Conservation (phyloP, 1,140 invertebrate genomes). For the Cydia amplana region DNA sequence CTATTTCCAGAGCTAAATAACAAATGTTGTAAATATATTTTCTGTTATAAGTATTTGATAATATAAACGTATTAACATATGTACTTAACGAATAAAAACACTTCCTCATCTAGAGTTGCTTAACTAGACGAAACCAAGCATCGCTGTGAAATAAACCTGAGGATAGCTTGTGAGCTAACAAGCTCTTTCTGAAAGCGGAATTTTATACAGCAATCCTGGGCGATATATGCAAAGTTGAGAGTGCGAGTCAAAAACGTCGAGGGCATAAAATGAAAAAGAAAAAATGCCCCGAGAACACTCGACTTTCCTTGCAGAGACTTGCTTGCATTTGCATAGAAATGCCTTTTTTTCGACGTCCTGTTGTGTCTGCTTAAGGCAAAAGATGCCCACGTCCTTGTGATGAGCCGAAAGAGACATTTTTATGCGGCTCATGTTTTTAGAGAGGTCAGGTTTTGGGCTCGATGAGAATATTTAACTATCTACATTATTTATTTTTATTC, state of each 20-base stretch:
- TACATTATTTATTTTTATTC: too few relatives aligned
- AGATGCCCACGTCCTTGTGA: conserved; percentile 29
- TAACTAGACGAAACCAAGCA: conserved; percentile 16
- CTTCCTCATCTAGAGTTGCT: background rate
- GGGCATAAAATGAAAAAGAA: conserved; percentile 49
- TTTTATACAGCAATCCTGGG: conserved; percentile 44
- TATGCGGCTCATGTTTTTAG: conserved; percentile 31
- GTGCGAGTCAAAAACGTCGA: conserved; percentile 48
- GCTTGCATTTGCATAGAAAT: conserved; percentile 49
- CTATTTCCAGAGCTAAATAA: background rate
- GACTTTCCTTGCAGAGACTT: conserved; percentile 42
- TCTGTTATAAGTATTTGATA: background rate
- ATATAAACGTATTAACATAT: background rate
- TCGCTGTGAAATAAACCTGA: conserved; percentile 9
- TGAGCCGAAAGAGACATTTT: conserved; percentile 15
- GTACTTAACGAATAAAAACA: conserved; percentile 14
- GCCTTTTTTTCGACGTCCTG: conserved; percentile 40
- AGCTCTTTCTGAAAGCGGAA: conserved; percentile 25
- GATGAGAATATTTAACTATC: background rate
- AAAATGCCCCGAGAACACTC: conserved; percentile 47
- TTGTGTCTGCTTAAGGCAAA: conserved; percentile 39
- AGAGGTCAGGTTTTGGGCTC: conserved; percentile 13
- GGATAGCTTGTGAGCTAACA: conserved; percentile 26
- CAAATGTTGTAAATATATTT: background rate
- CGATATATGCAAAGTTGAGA: conserved; percentile 42